Evolutionary conservation across 2,113 vertebrate species (phyloP).

Genomic region (Rhombomys opimus): DNA sequence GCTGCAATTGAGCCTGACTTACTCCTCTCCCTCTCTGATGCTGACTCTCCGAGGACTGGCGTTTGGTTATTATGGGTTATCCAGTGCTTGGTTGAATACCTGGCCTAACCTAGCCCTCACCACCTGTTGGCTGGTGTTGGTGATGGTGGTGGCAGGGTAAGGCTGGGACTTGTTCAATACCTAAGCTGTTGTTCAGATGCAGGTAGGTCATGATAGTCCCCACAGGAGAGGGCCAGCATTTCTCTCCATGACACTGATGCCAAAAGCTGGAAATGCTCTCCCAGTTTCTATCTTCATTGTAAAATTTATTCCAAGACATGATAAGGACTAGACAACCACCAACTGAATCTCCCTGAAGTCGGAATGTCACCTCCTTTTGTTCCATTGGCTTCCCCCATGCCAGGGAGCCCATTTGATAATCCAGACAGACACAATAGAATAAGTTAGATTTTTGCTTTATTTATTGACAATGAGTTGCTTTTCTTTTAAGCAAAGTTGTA

Average conservation of each 20-base stretch:
- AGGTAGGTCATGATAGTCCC: no score
- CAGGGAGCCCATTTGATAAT: background rate
- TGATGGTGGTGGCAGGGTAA: background rate
- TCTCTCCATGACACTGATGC: background rate
- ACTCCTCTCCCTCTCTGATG: background rate
- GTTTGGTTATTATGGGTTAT: background rate
- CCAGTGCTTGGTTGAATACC: background rate
- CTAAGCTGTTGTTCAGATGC: background rate
- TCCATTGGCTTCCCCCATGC: background rate
- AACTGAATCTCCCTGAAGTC: background rate
- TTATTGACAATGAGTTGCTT: constrained; percentile 1
- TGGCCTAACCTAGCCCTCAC: background rate
- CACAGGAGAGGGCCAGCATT: background rate
- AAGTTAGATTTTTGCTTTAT: background rate
- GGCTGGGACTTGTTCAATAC: background rate
- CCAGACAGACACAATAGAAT: background rate
- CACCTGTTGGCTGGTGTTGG: background rate
- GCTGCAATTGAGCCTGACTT: background rate
- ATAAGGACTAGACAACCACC: no score
- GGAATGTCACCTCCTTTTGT: background rate
- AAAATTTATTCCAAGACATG: background rate
- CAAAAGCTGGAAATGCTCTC: background rate
- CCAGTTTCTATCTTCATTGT: background rate
- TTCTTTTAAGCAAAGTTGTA: background rate
- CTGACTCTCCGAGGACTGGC: background rate